These are phyloP conservation scores for Ceyx margarethae DNA, from an alignment of 2,113 vertebrate genomes.

Conservation along the genomic window DNA sequence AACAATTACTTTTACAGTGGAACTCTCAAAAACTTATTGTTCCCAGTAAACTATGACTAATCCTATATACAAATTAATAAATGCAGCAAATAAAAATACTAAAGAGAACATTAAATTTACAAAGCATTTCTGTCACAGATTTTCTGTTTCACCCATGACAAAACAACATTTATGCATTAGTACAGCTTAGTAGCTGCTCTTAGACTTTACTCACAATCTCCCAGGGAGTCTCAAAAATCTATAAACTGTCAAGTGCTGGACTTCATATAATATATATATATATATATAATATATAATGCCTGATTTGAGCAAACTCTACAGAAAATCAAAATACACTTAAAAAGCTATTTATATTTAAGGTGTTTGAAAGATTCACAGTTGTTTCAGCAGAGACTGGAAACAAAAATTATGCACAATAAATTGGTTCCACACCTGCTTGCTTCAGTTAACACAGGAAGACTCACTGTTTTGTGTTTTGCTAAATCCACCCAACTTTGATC, in stretches of 20 bases:
- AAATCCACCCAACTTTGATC: constrained; percentile 49
- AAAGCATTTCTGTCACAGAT: not conserved
- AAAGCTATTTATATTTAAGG: not conserved
- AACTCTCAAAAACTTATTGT: not conserved
- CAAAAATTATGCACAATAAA: constrained; percentile 63
- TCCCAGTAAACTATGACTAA: not conserved
- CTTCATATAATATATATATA: not conserved
- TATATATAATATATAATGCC: not conserved
- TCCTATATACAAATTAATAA: not conserved
- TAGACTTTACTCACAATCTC: not conserved
- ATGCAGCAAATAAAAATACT: not conserved
- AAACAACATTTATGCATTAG: not conserved
- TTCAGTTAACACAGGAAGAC: constrained; percentile 49
- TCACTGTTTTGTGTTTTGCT: constrained; percentile 47
- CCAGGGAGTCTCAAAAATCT: not conserved
- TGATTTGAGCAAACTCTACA: not conserved
- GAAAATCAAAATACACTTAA: constrained; percentile 21
- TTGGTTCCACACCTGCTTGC: constrained; percentile 46
- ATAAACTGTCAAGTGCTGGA: not conserved
- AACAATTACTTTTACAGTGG: not conserved
- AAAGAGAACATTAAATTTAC: not conserved
- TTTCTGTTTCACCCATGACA: not conserved
- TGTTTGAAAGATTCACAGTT: not conserved
- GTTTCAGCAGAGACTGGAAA: constrained; percentile 24
- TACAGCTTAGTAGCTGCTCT: not conserved